Evolutionary conservation across 2,888 invertebrate species (phyloP), one percentile per base, ranked within the genome.

Genomic region (Tinea semifulvella): DNA sequence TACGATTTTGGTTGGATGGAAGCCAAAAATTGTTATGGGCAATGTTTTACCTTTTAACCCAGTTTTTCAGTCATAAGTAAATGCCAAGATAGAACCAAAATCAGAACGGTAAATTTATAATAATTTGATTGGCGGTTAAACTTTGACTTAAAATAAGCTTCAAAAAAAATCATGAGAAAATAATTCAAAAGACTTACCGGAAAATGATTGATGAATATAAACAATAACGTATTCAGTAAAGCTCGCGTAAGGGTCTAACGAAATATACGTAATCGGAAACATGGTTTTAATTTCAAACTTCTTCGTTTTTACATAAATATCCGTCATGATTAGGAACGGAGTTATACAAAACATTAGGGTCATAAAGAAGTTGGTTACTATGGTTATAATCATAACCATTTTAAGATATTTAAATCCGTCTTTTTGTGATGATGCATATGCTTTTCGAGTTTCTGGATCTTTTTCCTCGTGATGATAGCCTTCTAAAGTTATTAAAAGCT

Each of bases 161-260:
- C 5, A 22, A 22, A 7, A 22, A 22, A 7, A 22, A 22, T 22
- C 5, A 22, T 22, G 8, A 22, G 8, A 7, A 22, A 22, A 22
- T 22, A 6, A 11, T n/a, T n/a, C 11, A 26, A 26, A 2, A 5
- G 14, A 35, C 36, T 18, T 36, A 36, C 36, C 36, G 16, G 36
- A 36, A 16, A 36, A 36, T 18, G 36, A 36, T 18, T 36, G 36
- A 36, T 36, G 36, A 36, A 36, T 36, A 36, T 36, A 36, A 36
- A 36, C 36, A 16, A 36, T 36, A 10, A 36, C n/a, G n/a, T 36
- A 36, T 36, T 36, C 16, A 16, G 36, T 36, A 18, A 36, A 36
- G 10, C 36, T 18, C 3, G 36, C 36, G n/a, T 36, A 36, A 18
- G 36, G 36, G 10, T 36, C 36, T 16, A 36, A 36, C 5, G 3